Conservation (phyloP, 2,113 vertebrate species). For the Poeciliopsis occidentalis region DNA sequence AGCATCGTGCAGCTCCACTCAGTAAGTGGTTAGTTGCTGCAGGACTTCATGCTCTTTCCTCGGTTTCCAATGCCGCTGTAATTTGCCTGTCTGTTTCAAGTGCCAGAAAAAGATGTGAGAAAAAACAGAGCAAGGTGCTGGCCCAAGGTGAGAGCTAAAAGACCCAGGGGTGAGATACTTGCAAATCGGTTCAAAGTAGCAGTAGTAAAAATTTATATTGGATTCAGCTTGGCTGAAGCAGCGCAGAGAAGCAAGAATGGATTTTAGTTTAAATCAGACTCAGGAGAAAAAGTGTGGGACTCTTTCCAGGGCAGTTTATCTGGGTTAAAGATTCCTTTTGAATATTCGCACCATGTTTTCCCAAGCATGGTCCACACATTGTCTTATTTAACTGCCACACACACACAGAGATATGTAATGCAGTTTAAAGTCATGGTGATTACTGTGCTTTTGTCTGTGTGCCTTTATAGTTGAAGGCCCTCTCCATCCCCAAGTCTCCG, state of each 20-base stretch:
- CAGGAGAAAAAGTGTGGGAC: constrained; percentile 11
- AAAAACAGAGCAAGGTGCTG: constrained; percentile 40
- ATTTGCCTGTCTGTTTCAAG: constrained; percentile 52
- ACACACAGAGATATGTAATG: constrained; percentile 29
- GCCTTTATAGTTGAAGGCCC: constrained; percentile 39
- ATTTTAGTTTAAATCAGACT: constrained; percentile 17
- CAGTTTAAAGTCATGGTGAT: constrained; percentile 64
- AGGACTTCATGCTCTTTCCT: constrained; percentile 37
- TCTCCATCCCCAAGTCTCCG: constrained; percentile 3
- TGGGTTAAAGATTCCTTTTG: constrained; percentile 52
- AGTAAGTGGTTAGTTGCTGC: neutral
- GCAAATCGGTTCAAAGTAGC: constrained; percentile 12
- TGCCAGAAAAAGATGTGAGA: constrained; percentile 32
- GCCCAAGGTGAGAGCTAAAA: constrained; percentile 24
- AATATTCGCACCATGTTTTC: constrained; percentile 53
- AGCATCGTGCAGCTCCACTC: constrained; percentile 10
- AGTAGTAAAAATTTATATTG: constrained; percentile 14
- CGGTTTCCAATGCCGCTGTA: constrained; percentile 39
- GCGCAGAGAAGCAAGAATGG: neutral
- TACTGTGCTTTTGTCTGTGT: constrained; percentile 57
- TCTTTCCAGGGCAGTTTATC: constrained; percentile 27
- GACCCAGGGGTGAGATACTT: constrained; percentile 30
- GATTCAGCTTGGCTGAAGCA: constrained; percentile 19
- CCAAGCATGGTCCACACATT: constrained; percentile 29
- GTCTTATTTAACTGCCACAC: constrained; percentile 48